These are phyloP conservation scores for Epizoanthus ramosus DNA, from an alignment of 92 coral and sea anemone species.

Conservation along the genomic window DNA sequence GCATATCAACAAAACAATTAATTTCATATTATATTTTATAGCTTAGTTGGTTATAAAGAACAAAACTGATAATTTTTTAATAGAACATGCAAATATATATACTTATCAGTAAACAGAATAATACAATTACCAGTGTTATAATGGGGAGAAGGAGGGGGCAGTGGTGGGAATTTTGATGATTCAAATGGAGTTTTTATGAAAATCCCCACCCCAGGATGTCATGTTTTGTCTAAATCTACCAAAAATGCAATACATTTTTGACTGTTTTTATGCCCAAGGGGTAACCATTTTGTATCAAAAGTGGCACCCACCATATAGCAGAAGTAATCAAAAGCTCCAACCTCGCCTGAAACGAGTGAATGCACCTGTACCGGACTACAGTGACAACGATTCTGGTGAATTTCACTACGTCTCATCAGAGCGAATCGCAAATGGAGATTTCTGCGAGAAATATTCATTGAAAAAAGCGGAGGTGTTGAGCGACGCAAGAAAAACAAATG, in stretches of 20 bases:
- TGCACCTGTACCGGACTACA: constrained; percentile 17
- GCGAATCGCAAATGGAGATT: neutral
- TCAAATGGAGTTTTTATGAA: neutral
- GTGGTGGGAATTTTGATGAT: constrained; percentile 2
- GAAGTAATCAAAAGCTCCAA: constrained; percentile 2
- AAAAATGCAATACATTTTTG: neutral
- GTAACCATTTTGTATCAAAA: constrained; percentile 1
- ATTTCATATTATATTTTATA: no score
- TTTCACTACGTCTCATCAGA: constrained; percentile 1
- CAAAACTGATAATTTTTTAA: no score
- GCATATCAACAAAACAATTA: no score
- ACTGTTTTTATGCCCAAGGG: neutral
- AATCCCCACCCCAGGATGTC: constrained; percentile 6
- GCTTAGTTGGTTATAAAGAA: no score
- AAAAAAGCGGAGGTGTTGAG: constrained; percentile 5
- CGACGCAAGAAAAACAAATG: neutral
- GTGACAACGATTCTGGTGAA: neutral
- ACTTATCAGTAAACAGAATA: neutral
- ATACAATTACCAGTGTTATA: neutral
- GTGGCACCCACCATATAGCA: neutral
- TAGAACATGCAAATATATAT: no score
- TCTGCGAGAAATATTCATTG: neutral
- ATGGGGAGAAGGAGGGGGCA: constrained; percentile 6
- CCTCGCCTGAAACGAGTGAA: constrained; percentile 18
- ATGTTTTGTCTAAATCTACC: constrained; percentile 5